phyloP scores from a whole-genome alignment of 2,888 invertebrate species.

The Brenthis ino region DNA sequence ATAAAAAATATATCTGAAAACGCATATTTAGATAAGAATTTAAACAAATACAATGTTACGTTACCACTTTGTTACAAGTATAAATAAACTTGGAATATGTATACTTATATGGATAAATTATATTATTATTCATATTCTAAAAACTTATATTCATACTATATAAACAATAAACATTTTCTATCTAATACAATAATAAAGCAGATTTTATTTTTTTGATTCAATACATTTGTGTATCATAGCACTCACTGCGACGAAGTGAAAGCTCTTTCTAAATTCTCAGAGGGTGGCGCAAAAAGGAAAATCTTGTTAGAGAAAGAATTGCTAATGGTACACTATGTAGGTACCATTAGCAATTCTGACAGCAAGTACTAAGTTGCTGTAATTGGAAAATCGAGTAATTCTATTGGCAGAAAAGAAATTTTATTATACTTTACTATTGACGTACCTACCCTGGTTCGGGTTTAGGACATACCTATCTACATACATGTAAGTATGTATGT shows the following conservation, averaged over 20 bases:
- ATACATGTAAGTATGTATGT: no score
- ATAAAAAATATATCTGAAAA: no score
- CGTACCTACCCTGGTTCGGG: not conserved
- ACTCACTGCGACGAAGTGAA: not conserved
- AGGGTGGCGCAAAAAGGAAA: constrained; percentile 25
- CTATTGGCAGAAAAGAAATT: not conserved
- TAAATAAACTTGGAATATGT: no score
- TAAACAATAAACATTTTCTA: not conserved
- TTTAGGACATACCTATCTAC: no score
- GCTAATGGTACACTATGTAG: constrained; percentile 12
- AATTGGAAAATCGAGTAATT: not conserved
- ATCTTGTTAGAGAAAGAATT: constrained; percentile 20
- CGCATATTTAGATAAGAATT: no score
- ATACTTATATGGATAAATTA: no score
- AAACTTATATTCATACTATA: no score
- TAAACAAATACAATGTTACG: no score
- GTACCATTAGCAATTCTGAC: not conserved
- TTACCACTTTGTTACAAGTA: no score
- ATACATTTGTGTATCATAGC: constrained; percentile 17
- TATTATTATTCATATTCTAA: no score
- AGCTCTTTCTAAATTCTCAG: constrained; percentile 18
- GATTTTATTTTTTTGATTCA: constrained; percentile 18
- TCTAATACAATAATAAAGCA: not conserved
- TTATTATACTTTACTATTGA: not conserved
- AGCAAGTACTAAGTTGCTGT: not conserved